Evolutionary conservation across 2,888 invertebrate species (phyloP).

Genomic region (Aphodius granarius): DNA sequence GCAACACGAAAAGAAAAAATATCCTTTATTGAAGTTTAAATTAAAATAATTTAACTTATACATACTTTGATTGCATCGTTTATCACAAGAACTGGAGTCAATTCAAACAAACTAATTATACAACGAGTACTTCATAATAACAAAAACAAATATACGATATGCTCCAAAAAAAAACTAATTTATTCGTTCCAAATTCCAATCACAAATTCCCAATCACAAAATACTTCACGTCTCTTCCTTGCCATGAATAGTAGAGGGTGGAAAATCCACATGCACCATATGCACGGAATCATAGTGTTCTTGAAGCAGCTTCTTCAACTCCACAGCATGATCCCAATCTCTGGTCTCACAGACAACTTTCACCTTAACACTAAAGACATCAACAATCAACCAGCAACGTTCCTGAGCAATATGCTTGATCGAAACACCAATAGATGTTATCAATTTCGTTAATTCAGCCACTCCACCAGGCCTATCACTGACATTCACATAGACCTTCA

Average conservation of each 20-base stretch:
- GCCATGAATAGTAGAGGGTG: slow-evolving; percentile 8
- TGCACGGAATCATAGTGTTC: slow-evolving; percentile 55
- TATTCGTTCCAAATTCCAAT: too few species aligned
- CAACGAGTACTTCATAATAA: too few species aligned
- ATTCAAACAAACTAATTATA: too few species aligned
- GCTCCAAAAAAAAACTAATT: background rate
- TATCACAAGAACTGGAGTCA: too few species aligned
- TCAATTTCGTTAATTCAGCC: slow-evolving; percentile 72
- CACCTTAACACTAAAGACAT: slow-evolving; percentile 82
- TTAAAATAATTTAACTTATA: too few species aligned
- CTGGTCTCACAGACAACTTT: slow-evolving; percentile 89
- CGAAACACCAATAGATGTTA: slow-evolving; percentile 73
- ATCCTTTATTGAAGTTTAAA: too few species aligned
- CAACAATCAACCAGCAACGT: slow-evolving; percentile 90
- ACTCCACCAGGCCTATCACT: slow-evolving; percentile 83
- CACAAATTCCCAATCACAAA: too few species aligned
- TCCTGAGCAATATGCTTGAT: slow-evolving; percentile 94
- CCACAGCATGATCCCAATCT: slow-evolving; percentile 74
- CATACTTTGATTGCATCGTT: too few species aligned
- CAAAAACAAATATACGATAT: too few species aligned
- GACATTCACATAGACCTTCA: slow-evolving; percentile 71
- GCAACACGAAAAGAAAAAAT: too few species aligned
- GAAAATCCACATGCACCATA: slow-evolving; percentile 24
- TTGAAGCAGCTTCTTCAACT: slow-evolving; percentile 61
- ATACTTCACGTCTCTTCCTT: background rate